Evolutionary conservation across 2,797 vertebrate species (phyloP).

Genomic region (Sebastes vulpes): DNA sequence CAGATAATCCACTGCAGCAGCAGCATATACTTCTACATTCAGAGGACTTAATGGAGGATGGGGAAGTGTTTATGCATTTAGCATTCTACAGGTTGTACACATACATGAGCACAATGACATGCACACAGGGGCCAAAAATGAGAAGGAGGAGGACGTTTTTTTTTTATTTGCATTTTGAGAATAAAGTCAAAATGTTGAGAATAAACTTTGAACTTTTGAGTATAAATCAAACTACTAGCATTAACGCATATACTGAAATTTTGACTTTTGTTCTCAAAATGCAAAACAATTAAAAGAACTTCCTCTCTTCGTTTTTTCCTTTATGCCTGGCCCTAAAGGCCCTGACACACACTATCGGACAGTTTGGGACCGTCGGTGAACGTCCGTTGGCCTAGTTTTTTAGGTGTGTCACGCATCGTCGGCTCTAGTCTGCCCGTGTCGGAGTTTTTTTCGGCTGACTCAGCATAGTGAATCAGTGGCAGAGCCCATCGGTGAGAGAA

Average conservation of each 20-base stretch:
- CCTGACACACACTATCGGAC: too few species aligned
- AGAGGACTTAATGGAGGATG: not conserved
- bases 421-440: too few species aligned
- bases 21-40: not conserved
- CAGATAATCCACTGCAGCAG: not conserved
- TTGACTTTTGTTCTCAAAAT: too few species aligned
- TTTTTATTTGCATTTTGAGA: not conserved
- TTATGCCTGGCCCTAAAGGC: not conserved
- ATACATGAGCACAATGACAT: not conserved
- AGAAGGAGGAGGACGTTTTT: rapidly evolving
- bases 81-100: not conserved
- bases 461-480: too few species aligned
- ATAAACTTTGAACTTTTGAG: not conserved
- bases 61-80: not conserved
- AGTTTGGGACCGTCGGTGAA: too few species aligned
- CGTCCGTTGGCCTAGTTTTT: too few species aligned
- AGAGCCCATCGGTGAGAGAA: too few species aligned
- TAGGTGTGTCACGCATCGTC: rapidly evolving
- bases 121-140: not conserved
- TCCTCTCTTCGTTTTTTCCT: too few species aligned
- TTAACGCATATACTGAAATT: not conserved
- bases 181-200: not conserved
- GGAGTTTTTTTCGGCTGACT: too few species aligned
- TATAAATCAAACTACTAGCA: not conserved
- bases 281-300: too few species aligned